phyloP scores from a whole-genome alignment of 2,888 invertebrate genomes.

The Antheraea yamamai region DNA sequence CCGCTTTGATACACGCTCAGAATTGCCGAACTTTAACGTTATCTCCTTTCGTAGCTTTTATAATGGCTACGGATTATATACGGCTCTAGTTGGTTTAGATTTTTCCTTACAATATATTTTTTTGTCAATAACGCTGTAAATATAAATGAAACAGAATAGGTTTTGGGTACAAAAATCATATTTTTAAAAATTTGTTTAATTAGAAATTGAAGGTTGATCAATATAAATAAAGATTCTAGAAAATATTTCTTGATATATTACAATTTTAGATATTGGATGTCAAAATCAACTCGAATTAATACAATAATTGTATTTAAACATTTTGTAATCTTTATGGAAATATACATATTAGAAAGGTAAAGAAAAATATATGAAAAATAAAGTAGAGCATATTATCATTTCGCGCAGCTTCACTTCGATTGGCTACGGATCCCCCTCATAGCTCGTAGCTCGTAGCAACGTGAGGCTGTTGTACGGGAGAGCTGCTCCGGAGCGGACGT shows the following conservation, averaged over 20 bases:
- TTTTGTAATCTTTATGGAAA: too few relatives aligned
- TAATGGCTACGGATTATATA: constrained; percentile 35
- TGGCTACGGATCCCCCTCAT: constrained; percentile 72
- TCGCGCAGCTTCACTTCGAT: constrained; percentile 78
- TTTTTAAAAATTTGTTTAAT: too few relatives aligned
- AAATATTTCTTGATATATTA: not conserved
- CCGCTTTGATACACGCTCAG: constrained; percentile 47
- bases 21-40: constrained; percentile 64
- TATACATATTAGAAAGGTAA: not conserved
- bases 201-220: too few relatives aligned
- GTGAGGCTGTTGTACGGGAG: constrained; percentile 77
- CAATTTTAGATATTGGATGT: not conserved
- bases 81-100: constrained; percentile 39
- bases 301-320: not conserved
- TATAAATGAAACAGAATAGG: not conserved
- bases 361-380: constrained; percentile 15
- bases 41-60: constrained; percentile 61
- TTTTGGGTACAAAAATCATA: too few relatives aligned
- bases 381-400: constrained; percentile 61
- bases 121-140: not conserved
- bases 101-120: not conserved
- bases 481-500: constrained; percentile 75
- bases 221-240: not conserved
- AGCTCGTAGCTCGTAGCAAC: constrained; percentile 79
- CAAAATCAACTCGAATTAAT: not conserved